Percentiles rank a stretch among this genome's conserved stretches.
Conservation (phyloP, 2,888 invertebrate species). For the Caenorhabditis doughertyi region DNA sequence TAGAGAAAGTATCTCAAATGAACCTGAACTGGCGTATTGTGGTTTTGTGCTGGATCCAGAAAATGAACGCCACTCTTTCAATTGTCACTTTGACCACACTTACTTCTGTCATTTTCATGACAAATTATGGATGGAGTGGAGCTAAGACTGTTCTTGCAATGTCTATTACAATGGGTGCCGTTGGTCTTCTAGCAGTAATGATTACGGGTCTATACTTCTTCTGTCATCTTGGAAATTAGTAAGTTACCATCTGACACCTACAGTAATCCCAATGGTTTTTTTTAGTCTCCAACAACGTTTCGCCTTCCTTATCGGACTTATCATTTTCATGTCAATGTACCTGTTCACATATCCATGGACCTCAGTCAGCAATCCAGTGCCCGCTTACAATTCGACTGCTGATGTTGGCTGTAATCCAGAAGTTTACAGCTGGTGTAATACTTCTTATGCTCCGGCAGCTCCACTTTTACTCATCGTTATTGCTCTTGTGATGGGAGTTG, state of each 20-base stretch:
- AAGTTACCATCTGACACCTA: background rate
- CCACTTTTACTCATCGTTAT: constrained; percentile 64
- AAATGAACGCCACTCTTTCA: constrained; percentile 60
- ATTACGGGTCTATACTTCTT: constrained; percentile 61
- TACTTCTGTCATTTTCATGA: constrained; percentile 64
- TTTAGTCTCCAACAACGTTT: constrained; percentile 63
- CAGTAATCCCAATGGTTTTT: background rate
- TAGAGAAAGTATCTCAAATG: constrained; percentile 49
- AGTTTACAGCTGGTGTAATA: constrained; percentile 68
- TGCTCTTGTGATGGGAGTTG: constrained; percentile 68
- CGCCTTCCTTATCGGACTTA: constrained; percentile 63
- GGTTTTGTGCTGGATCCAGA: constrained; percentile 68
- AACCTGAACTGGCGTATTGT: constrained; percentile 68
- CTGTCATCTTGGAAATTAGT: constrained; percentile 59
- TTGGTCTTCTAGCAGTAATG: constrained; percentile 63
- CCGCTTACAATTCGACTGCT: constrained; percentile 58
- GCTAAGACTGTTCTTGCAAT: constrained; percentile 59
- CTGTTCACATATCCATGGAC: constrained; percentile 66
- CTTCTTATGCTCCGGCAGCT: constrained; percentile 41
- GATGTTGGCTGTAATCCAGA: constrained; percentile 66
- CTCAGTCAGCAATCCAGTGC: constrained; percentile 47
- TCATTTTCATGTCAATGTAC: constrained; percentile 67
- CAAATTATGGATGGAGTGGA: constrained; percentile 67
- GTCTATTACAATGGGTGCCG: constrained; percentile 61
- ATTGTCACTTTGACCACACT: constrained; percentile 67